Evolutionary conservation across 2,888 invertebrate genomes (phyloP), one percentile per base, ranked within the genome.

Genomic region (Caenorhabditis imperialis): DNA sequence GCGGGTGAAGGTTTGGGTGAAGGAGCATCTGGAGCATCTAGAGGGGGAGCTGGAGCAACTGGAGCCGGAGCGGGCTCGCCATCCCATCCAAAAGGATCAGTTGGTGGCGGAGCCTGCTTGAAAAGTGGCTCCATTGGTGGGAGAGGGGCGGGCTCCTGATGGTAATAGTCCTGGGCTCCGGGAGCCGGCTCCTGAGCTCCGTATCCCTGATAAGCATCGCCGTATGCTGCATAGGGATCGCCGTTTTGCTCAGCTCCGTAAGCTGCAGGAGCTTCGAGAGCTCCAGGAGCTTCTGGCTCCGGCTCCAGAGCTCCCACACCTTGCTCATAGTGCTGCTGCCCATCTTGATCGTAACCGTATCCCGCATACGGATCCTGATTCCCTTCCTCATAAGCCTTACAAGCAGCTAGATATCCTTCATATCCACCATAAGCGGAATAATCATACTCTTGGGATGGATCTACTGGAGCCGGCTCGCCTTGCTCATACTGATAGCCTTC

Each of bases 21-120:
- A 1, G 69, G n/a, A 8, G 37, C 50, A 55, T 71, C 55, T n/a
- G 61, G 62, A 23, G 57, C 30, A 7, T 30, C 30, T 48, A 23
- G 30, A 25, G n/a, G n/a, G n/a, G 62, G 48, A 14, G 47, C 25
- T 48, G 30, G 30, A 25, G 65, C 23, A 23, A 44, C 38, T 1
- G 44, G 20, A 30, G 40, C 10, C 12, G 48, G 20, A 4, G 20
- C 37, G 2, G 35, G 35, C n/a, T 50, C 23, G 10, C 67, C 76
- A 40, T 85, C 85, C 85, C 85, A 85, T 12, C 81, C 79, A 45
- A 79, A 85, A 2, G 85, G 85, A 74, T 85, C 85, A 12, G 78
- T 69, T n/a, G 65, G 44, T 35, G 62, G 65, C 3, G 81, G 78
- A 14, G 69, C 73, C 47, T 74, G 74, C n/a, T 73, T 71, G 45